Evolutionary conservation across 2,113 vertebrate species (phyloP).

Genomic region (Anser cygnoides): DNA sequence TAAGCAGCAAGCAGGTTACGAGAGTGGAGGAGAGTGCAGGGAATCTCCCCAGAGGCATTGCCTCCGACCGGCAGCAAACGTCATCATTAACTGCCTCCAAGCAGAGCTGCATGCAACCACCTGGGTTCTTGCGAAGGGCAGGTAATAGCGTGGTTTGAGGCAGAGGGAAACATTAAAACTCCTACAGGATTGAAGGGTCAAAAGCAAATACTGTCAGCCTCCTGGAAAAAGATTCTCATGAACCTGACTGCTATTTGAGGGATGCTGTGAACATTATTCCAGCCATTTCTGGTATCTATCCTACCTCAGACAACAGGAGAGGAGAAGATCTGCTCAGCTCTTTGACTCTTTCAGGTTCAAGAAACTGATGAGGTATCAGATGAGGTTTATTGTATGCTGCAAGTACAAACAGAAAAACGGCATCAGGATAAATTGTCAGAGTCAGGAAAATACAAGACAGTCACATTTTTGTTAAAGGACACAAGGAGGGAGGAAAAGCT

Average conservation of each 20-base stretch:
- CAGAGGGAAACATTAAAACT: neutral
- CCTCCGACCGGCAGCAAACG: neutral
- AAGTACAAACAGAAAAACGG: constrained; percentile 10
- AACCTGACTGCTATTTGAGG: neutral
- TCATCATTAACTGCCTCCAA: constrained; percentile 53
- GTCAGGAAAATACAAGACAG: neutral
- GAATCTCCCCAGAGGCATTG: constrained; percentile 47
- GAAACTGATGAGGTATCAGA: constrained; percentile 55
- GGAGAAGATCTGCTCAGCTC: constrained; percentile 76
- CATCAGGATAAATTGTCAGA: neutral
- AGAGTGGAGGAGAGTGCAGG: neutral
- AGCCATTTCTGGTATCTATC: neutral
- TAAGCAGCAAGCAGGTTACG: constrained; percentile 3
- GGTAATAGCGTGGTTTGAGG: neutral
- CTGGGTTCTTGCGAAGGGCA: neutral
- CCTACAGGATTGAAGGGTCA: neutral
- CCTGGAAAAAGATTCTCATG: neutral
- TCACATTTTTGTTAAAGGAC: neutral
- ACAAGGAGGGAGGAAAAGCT: neutral
- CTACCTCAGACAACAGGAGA: constrained; percentile 75
- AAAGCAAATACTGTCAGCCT: neutral
- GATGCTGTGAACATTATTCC: neutral
- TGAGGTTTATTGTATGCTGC: constrained; percentile 73
- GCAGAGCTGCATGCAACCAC: neutral
- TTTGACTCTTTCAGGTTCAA: constrained; percentile 74